These are phyloP conservation scores for Manis pentadactyla DNA, from an alignment of 2,797 vertebrate species.

Conservation along the genomic window DNA sequence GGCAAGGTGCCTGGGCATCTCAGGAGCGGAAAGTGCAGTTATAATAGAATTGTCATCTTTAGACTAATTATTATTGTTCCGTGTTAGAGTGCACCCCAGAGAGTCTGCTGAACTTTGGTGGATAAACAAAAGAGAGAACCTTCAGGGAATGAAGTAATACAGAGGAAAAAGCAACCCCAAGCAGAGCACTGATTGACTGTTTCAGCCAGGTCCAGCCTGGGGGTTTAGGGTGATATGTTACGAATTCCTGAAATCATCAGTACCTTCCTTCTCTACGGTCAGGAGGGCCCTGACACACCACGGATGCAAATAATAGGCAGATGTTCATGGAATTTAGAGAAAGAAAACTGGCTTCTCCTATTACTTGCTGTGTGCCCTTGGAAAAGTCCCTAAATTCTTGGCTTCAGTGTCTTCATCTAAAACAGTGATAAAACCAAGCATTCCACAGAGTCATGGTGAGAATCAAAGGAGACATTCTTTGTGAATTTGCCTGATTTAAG, in stretches of 20 bases:
- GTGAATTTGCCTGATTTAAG: not conserved
- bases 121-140: not conserved
- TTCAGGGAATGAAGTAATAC: not conserved
- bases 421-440: not conserved
- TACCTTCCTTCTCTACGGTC: not conserved
- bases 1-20: not conserved
- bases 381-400: not conserved
- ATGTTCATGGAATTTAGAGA: not conserved
- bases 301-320: not conserved
- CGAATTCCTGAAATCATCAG: not conserved
- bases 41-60: not conserved
- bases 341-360: not conserved
- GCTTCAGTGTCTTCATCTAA: not conserved
- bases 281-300: fast-evolving
- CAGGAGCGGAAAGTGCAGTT: not conserved
- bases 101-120: not conserved
- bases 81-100: not conserved
- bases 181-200: not conserved
- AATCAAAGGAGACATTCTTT: not conserved
- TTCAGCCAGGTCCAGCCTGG: not conserved
- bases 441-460: not conserved
- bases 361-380: not conserved
- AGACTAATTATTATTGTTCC: constrained; percentile 9
- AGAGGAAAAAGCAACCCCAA: not conserved
- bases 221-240: not conserved